Evolutionary conservation across 2,888 invertebrate species (phyloP).

Genomic region (Oegoconia quadripuncta): DNA sequence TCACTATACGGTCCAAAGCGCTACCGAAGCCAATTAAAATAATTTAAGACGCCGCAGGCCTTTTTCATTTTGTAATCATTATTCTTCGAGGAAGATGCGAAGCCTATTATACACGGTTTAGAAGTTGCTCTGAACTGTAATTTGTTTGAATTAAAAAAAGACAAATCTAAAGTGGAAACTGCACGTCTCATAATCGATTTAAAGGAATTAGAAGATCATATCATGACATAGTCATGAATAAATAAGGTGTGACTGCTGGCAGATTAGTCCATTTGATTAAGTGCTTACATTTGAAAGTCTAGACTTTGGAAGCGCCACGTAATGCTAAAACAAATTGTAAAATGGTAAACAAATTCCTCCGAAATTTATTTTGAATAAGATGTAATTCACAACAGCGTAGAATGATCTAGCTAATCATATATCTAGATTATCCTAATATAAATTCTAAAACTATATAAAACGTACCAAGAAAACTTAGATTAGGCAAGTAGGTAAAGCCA

Average conservation of each 20-base stretch:
- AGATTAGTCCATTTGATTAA: too few relatives aligned
- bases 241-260: too few relatives aligned
- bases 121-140: slow-evolving; percentile 61
- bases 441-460: too few relatives aligned
- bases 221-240: slow-evolving; percentile 2
- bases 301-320: not conserved
- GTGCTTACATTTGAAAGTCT: slow-evolving; percentile 1
- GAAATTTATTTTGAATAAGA: too few relatives aligned
- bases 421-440: too few relatives aligned
- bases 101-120: slow-evolving; percentile 73
- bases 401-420: too few relatives aligned
- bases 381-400: too few relatives aligned
- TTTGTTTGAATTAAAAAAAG: slow-evolving; percentile 56
- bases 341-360: too few relatives aligned
- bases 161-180: slow-evolving; percentile 24
- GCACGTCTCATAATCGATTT: slow-evolving; percentile 26
- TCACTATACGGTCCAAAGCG: slow-evolving; percentile 52
- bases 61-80: slow-evolving; percentile 76
- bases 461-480: too few relatives aligned
- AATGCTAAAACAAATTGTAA: too few relatives aligned
- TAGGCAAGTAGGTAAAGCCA: not conserved
- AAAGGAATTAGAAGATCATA: slow-evolving; percentile 11
- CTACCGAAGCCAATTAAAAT: slow-evolving; percentile 80
- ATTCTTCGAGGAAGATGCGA: slow-evolving; percentile 69
- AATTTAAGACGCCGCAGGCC: slow-evolving; percentile 73